Percentiles rank a stretch among this genome's conserved stretches.
Conservation (phyloP, 2,888 invertebrate genomes). For the Drosophila algonquin region DNA sequence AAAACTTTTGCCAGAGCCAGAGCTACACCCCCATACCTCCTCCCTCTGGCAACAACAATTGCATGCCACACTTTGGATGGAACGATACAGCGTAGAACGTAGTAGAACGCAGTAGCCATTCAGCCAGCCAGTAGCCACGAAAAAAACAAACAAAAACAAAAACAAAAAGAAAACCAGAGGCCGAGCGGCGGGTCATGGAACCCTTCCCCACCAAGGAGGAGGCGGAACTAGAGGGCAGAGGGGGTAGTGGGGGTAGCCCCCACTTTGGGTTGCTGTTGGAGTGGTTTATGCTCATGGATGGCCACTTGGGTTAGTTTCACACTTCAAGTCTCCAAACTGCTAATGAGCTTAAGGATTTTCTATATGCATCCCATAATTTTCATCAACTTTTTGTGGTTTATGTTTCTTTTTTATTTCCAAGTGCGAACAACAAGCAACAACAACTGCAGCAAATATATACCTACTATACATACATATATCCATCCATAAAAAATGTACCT, state of each 20-base stretch:
- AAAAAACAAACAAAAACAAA: too few relatives aligned
- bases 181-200: background rate
- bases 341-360: conserved; percentile 72
- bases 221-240: background rate
- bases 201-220: background rate
- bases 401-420: conserved; percentile 10
- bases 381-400: conserved; percentile 28
- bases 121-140: background rate
- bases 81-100: background rate
- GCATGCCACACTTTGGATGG: conserved; percentile 56
- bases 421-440: conserved; percentile 46
- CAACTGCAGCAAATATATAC: conserved; percentile 4
- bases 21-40: background rate
- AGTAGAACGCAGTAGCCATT: background rate
- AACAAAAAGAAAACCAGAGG: background rate
- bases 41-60: conserved; percentile 53
- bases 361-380: conserved; percentile 17
- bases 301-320: conserved; percentile 75
- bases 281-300: conserved; percentile 62
- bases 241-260: conserved; percentile 3
- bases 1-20: conserved; percentile 58
- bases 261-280: conserved; percentile 1
- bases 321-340: conserved; percentile 66
- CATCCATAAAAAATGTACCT: background rate
- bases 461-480: background rate